Evolutionary conservation across 2,888 invertebrate species (phyloP), one percentile per base, ranked within the genome.

Genomic region (Caenorhabditis virilis): DNA sequence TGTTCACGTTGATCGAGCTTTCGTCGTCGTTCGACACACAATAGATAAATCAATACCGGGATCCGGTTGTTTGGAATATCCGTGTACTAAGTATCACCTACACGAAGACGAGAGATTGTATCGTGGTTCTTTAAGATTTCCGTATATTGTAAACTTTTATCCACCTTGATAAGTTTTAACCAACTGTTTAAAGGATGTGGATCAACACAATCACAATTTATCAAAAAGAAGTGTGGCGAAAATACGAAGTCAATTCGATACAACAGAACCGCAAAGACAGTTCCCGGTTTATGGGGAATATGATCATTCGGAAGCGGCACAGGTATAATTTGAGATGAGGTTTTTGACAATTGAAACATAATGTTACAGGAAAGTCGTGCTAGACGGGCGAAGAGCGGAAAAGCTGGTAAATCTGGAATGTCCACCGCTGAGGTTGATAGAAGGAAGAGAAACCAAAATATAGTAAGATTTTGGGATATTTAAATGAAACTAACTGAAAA

Each of bases 41-140:
- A 22, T 23, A 22, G 4, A 15, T 2, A 20, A 23, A 3, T 22
- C 23, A 13, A 2, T 20, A 13, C 22, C 20, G 2, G 42, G 42
- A 2, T 23, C 22, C 15, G 55, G 53, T 15, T 70, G 70, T 38
- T 25, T 53, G 9, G 55, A 59, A 3, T 52, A 45, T 30, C 66
- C 66, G 11, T 70, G 63, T 23, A 15, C 51, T 9, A 5, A 9
- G 1, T 13, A 6, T 6, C 70, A 70, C 22, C 2, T 13, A 2
- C 70, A 70, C 38, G 7, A 35, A 3, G 70, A 67, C 13, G 70
- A 67, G 26, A 30, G 26, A 26, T 18, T 63, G 13, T 63, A 58
- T 39, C 16, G 63, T 39, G 63, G 63, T 50, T 53, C 53, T 41
- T 35, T 41, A 35, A 25, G 63, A 45, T n/a, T 47, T 33, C 33